Evolutionary conservation across 2,113 vertebrate genomes (phyloP).

Genomic region (Melanerpes formicivorus): DNA sequence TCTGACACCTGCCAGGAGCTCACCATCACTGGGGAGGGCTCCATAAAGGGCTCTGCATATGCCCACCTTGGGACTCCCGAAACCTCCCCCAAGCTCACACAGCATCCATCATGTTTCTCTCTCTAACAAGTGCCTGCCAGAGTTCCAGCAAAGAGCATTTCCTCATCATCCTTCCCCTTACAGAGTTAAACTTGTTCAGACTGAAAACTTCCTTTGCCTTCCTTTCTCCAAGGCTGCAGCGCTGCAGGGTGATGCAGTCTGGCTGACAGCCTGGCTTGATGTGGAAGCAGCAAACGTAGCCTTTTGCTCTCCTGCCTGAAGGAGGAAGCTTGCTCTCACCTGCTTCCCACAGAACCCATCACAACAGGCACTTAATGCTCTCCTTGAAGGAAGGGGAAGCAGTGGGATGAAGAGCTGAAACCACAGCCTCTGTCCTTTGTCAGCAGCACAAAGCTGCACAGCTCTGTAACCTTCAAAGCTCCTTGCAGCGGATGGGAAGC

Average conservation of each 20-base stretch:
- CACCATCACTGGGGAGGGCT: background rate
- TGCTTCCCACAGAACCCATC: conserved; percentile 30
- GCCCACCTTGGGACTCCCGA: background rate
- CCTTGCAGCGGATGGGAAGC: conserved; percentile 12
- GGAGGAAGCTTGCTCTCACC: background rate
- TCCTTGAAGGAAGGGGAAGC: conserved; percentile 29
- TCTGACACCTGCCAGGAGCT: background rate
- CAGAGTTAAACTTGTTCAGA: background rate
- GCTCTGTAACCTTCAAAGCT: conserved; percentile 58
- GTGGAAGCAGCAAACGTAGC: background rate
- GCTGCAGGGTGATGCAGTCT: background rate
- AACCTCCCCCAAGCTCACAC: background rate
- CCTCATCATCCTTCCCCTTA: background rate
- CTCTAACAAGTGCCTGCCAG: background rate
- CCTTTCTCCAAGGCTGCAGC: background rate
- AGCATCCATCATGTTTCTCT: background rate
- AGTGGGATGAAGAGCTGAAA: conserved; percentile 23
- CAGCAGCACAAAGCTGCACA: conserved; percentile 28
- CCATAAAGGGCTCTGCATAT: accelerated
- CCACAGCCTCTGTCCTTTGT: conserved; percentile 45
- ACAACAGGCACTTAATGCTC: background rate
- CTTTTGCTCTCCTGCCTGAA: background rate
- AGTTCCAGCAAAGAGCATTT: background rate
- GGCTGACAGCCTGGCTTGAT: background rate
- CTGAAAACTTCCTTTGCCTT: background rate